Evolutionary conservation across 2,888 invertebrate genomes (phyloP).

Genomic region (Empis stercorea): DNA sequence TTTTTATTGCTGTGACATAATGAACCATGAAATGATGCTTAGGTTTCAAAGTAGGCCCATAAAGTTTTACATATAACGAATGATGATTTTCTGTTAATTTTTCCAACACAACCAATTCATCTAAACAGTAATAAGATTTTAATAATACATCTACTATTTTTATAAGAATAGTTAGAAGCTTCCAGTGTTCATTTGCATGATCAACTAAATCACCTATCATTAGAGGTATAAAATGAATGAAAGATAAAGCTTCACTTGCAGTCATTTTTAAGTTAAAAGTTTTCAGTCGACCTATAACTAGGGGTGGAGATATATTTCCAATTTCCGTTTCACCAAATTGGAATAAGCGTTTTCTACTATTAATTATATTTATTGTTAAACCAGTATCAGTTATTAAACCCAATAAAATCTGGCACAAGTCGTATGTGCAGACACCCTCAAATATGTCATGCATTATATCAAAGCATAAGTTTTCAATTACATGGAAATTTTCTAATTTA

Average conservation of each 20-base stretch:
- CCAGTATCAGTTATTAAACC: slow-evolving; percentile 10
- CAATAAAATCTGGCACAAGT: slow-evolving; percentile 13
- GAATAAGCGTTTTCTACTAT: slow-evolving; percentile 12
- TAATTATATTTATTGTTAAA: slow-evolving; percentile 11
- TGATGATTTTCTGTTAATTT: slow-evolving; percentile 8
- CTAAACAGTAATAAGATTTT: slow-evolving; percentile 3
- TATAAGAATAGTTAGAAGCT: slow-evolving; percentile 5
- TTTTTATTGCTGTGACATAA: slow-evolving; percentile 9
- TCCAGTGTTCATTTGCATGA: slow-evolving; percentile 10
- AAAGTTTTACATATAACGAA: slow-evolving; percentile 8
- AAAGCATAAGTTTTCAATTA: slow-evolving; percentile 12
- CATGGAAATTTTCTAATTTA: slow-evolving; percentile 11
- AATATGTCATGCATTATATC: slow-evolving; percentile 15
- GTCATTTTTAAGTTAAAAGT: slow-evolving; percentile 14
- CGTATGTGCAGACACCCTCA: slow-evolving; percentile 14
- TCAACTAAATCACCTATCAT: slow-evolving; percentile 15
- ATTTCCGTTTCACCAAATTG: slow-evolving; percentile 10
- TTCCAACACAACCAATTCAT: slow-evolving; percentile 5
- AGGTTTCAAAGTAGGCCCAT: slow-evolving; percentile 9
- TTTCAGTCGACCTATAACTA: slow-evolving; percentile 9
- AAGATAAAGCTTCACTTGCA: slow-evolving; percentile 12
- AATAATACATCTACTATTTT: slow-evolving; percentile 10
- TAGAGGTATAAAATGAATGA: slow-evolving; percentile 12
- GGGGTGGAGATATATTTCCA: slow-evolving; percentile 6
- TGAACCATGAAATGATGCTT: slow-evolving; percentile 12